Evolutionary conservation across 2,888 invertebrate genomes (phyloP).

Genomic region (Zelleria hepariella): DNA sequence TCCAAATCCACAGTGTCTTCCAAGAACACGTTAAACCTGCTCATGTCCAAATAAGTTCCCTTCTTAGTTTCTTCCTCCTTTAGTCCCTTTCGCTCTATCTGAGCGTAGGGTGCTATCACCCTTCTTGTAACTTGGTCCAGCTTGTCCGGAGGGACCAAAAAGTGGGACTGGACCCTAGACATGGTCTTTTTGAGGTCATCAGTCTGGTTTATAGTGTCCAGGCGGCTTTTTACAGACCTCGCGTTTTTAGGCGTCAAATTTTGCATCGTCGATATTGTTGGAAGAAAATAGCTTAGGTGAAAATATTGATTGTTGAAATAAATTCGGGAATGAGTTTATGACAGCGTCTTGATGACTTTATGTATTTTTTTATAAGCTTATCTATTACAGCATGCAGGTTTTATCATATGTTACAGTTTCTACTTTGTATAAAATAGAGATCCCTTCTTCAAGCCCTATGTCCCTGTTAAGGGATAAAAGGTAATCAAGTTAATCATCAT

Average conservation of each 20-base stretch:
- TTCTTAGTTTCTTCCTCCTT: constrained; percentile 45
- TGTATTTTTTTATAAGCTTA: too few relatives aligned
- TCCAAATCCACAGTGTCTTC: constrained; percentile 71
- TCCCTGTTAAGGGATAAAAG: too few relatives aligned
- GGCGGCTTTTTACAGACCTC: constrained; percentile 35
- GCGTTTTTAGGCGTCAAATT: constrained; percentile 29
- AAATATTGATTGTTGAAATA: not conserved
- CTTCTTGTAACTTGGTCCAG: constrained; percentile 62
- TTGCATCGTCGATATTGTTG: not conserved
- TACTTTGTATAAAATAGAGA: too few relatives aligned
- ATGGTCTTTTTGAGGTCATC: constrained; percentile 12
- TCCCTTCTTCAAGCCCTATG: too few relatives aligned
- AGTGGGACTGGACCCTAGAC: constrained; percentile 48
- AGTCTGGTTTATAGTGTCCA: constrained; percentile 26
- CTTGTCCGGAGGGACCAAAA: constrained; percentile 53
- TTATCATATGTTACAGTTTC: too few relatives aligned
- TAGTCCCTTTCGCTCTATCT: constrained; percentile 51
- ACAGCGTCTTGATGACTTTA: not conserved
- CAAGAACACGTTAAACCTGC: constrained; percentile 61
- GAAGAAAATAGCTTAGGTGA: not conserved
- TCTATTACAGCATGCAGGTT: too few relatives aligned
- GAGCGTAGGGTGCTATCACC: constrained; percentile 73
- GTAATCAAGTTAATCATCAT: too few relatives aligned
- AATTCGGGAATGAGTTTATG: not conserved
- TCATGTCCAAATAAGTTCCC: constrained; percentile 51